A percentile compares a stretch with the other conserved stretches of the same genome.
Conservation (phyloP, 2,797 vertebrate genomes). For the Sebastes hubbsi region DNA sequence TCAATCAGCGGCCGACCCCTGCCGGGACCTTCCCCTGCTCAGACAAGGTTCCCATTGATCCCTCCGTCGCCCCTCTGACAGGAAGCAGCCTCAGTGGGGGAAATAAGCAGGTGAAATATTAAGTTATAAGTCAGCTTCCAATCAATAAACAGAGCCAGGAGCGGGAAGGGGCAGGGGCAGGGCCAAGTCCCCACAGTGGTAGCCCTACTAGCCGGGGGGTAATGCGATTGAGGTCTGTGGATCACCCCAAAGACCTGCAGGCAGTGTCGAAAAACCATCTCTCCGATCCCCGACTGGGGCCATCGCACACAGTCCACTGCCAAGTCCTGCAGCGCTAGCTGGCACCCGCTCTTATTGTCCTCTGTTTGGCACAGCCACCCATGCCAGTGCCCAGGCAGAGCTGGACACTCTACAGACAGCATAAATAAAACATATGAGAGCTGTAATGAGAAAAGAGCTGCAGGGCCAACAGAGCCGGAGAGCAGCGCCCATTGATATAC, state of each 20-base stretch:
- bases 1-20: slow-evolving; percentile 80
- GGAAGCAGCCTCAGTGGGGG: slow-evolving; percentile 74
- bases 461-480: slow-evolving; percentile 69
- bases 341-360: slow-evolving; percentile 73
- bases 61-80: slow-evolving; percentile 78
- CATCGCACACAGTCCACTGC: slow-evolving; percentile 56
- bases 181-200: slow-evolving; percentile 61
- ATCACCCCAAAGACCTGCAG: slow-evolving; percentile 73
- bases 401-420: slow-evolving; percentile 83
- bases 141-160: slow-evolving; percentile 81
- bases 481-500: slow-evolving; percentile 51
- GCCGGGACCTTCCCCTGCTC: slow-evolving; percentile 76
- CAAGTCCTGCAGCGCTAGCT: slow-evolving; percentile 74
- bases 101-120: slow-evolving; percentile 86
- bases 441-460: slow-evolving; percentile 80
- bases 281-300: slow-evolving; percentile 52
- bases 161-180: slow-evolving; percentile 50
- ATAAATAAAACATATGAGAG: slow-evolving; percentile 86
- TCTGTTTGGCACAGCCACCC: slow-evolving; percentile 72
- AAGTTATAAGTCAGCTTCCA: slow-evolving; percentile 81
- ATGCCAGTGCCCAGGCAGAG: slow-evolving; percentile 72
- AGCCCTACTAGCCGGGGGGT: slow-evolving; percentile 65
- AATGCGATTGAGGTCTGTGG: slow-evolving; percentile 79
- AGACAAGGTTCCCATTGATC: slow-evolving; percentile 86
- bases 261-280: slow-evolving; percentile 50